Evolutionary conservation across 1,140 invertebrate genomes (phyloP).

Genomic region (Drosophila sproati): DNA sequence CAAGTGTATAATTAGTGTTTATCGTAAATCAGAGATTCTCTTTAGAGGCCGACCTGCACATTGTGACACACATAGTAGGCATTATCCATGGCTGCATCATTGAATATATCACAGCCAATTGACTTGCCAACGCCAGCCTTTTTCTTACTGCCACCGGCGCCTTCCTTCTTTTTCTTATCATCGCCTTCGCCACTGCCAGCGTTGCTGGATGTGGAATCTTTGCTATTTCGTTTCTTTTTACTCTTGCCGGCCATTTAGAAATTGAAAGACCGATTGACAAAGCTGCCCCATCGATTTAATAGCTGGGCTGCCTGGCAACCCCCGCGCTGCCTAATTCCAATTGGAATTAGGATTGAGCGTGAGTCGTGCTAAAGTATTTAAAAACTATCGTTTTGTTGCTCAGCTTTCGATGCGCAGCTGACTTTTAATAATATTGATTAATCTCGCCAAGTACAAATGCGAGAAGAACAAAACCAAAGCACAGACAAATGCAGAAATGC

Average conservation of each 20-base stretch:
- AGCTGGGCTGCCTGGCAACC: slow-evolving; percentile 18
- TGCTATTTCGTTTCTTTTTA: slow-evolving; percentile 86
- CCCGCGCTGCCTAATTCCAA: slow-evolving; percentile 22
- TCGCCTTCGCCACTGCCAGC: slow-evolving; percentile 83
- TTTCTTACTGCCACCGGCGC: slow-evolving; percentile 83
- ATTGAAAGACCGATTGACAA: not conserved
- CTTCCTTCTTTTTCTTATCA: slow-evolving; percentile 84
- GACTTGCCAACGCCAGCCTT: slow-evolving; percentile 88
- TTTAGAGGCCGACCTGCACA: slow-evolving; percentile 88
- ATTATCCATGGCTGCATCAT: slow-evolving; percentile 94
- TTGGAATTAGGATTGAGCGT: not conserved
- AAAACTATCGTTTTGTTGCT: not conserved
- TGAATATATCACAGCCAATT: slow-evolving; percentile 92
- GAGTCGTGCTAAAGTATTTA: not conserved
- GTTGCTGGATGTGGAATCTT: slow-evolving; percentile 85
- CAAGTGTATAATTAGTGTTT: not conserved
- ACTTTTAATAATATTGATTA: slow-evolving; percentile 8
- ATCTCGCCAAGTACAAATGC: slow-evolving; percentile 18
- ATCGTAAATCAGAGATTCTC: too few species aligned
- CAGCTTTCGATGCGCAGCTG: slow-evolving; percentile 13
- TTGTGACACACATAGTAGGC: slow-evolving; percentile 95
- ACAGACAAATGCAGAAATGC: slow-evolving; percentile 45
- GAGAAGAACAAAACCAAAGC: slow-evolving; percentile 10
- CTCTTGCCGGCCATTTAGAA: slow-evolving; percentile 84
- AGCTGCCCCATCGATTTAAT: slow-evolving; percentile 32